Evolutionary conservation across 2,113 vertebrate genomes (phyloP), one percentile per base, ranked within the genome.

Genomic region (Rhadina sibilatrix): DNA sequence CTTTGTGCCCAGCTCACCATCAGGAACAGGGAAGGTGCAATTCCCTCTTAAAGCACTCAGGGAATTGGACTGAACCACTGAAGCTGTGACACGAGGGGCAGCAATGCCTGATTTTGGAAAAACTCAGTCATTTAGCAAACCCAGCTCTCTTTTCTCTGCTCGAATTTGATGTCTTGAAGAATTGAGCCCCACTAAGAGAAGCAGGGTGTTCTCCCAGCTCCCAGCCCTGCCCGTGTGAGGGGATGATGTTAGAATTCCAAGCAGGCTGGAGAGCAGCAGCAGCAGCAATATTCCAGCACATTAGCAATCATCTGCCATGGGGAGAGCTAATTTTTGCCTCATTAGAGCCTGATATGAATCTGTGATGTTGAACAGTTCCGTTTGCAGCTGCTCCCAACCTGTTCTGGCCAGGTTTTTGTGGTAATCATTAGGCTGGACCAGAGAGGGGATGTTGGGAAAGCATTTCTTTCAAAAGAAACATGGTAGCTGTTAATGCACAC

Each of bases 291-390:
- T 92, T 95, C 90, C 65, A 92, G 83, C 69, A 84, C 71, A 54
- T 83, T 42, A 94, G 76, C 71, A 92, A 72, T 88, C 33, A 5
- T 65, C 83, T 89, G 84, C 74, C 83, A 71, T 69, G 17, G 16
- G 70, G 78, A 72, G 47, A 85, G 77, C 81, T 91, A 77, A 78
- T 83, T 87, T 96, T 95, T 91, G 71, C 71, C 91, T 96, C 93
- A 80, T 92, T 76, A 92, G 5, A 72, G 44, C 46, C 61, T 78
- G 64, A 83, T 52, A 57, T 3, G 35, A 83, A 82, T 84, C 94
- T 54, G 19, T 78, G 76, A 74, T 68, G 54, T 64, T 49, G 52
- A 92, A 75, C 61, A 44, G 61, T 53, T 47, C 35, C 0, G 19
- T 69, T 50, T 14, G 1, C 77, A 75, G 49, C 70, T 91, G 82